phyloP scores from a whole-genome alignment of 2,797 vertebrate species.

The Serranus cabrilla region DNA sequence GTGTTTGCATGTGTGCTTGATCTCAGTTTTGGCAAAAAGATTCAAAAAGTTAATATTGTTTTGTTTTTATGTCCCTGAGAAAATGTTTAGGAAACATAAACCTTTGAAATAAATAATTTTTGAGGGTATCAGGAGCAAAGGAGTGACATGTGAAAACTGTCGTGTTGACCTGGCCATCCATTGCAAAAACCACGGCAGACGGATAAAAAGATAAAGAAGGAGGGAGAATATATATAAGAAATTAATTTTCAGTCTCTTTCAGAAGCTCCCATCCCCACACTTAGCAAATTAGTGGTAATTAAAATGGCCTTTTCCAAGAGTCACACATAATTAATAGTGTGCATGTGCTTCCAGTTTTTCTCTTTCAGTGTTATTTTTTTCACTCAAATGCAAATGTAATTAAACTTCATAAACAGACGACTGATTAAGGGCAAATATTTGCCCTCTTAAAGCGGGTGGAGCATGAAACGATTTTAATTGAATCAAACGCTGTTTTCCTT shows the following conservation, averaged over 20 bases:
- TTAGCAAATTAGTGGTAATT: constrained; percentile 70
- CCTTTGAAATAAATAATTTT: neutral
- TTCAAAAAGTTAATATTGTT: no score
- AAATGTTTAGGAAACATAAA: neutral
- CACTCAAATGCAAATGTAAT: constrained; percentile 64
- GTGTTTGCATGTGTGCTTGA: neutral
- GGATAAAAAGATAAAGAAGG: constrained; percentile 42
- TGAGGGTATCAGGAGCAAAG: neutral
- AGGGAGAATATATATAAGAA: constrained; percentile 17
- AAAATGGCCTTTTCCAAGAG: constrained; percentile 56
- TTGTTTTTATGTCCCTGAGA: neutral
- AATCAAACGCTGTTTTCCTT: constrained; percentile 56
- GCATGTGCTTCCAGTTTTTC: constrained; percentile 39
- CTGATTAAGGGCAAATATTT: constrained; percentile 77
- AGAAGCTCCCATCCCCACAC: constrained; percentile 32
- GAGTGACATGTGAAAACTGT: neutral
- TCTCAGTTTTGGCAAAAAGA: neutral
- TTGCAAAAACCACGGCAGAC: constrained; percentile 13
- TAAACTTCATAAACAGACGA: constrained; percentile 72
- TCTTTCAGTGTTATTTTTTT: constrained; percentile 16
- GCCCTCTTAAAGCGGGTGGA: constrained; percentile 55
- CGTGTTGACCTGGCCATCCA: neutral
- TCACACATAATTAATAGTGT: constrained; percentile 61
- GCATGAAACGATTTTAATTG: constrained; percentile 62
- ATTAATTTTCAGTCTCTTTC: constrained; percentile 18